Conservation (phyloP, 1,140 invertebrate genomes). For the Drosophila ananassae region DNA sequence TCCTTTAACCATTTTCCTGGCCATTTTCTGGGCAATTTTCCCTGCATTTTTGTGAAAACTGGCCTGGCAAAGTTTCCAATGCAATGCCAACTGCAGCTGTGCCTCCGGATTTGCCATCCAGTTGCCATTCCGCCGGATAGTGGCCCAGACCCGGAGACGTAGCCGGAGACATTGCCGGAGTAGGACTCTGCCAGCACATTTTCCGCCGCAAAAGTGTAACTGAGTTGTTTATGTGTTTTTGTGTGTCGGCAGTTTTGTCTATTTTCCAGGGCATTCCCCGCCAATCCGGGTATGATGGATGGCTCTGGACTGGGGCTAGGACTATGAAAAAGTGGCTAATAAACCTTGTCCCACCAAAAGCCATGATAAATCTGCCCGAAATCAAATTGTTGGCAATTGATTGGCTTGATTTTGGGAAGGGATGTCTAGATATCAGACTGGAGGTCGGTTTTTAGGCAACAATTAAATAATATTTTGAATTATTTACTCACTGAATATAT, state of each 20-base stretch:
- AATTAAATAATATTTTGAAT: no score
- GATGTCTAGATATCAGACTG: no score
- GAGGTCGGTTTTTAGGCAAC: no score
- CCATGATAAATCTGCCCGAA: neutral
- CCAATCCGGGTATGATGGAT: slow-evolving; percentile 12
- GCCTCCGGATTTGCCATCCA: slow-evolving; percentile 32
- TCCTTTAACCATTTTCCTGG: neutral
- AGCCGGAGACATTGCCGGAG: neutral
- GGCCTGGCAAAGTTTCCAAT: slow-evolving; percentile 8
- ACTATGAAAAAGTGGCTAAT: neutral
- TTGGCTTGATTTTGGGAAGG: neutral
- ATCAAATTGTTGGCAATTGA: neutral
- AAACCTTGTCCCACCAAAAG: neutral
- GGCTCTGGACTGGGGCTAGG: neutral
- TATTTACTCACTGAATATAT: no score
- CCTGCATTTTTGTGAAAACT: no score
- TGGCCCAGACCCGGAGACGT: neutral
- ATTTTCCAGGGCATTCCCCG: slow-evolving; percentile 18
- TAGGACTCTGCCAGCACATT: neutral
- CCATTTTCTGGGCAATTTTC: neutral
- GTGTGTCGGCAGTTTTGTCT: slow-evolving; percentile 46
- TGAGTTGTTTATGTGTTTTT: slow-evolving; percentile 76
- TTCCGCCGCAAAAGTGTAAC: slow-evolving; percentile 63
- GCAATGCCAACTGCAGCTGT: slow-evolving; percentile 62
- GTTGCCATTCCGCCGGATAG: neutral